These are phyloP conservation scores for Gallinago stenura DNA, from an alignment of 2,797 vertebrate genomes.

Conservation along the genomic window DNA sequence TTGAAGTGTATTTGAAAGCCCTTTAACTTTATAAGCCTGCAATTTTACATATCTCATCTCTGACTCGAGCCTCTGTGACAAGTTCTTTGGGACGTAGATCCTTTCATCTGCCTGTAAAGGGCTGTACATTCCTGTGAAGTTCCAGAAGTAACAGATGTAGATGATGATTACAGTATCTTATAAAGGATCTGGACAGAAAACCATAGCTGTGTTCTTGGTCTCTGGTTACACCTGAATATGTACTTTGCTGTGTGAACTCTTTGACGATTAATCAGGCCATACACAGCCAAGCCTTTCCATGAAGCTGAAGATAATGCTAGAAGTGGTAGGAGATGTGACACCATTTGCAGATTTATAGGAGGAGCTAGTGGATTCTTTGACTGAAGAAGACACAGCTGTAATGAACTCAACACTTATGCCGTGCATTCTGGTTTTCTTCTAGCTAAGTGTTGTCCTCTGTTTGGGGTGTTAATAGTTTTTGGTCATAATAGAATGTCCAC, in stretches of 20 bases:
- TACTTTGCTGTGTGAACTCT: neutral
- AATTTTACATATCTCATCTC: neutral
- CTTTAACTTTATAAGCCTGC: neutral
- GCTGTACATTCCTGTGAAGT: neutral
- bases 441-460: neutral
- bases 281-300: neutral
- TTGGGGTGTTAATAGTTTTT: neutral
- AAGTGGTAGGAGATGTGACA: neutral
- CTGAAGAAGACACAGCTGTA: neutral
- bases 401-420: neutral
- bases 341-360: neutral
- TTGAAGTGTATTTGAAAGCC: neutral
- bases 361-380: neutral
- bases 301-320: no score
- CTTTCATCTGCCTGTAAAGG: neutral
- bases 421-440: neutral
- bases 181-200: neutral
- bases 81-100: neutral
- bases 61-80: neutral
- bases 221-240: accelerated
- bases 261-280: neutral
- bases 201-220: neutral
- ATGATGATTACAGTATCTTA: accelerated
- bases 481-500: neutral
- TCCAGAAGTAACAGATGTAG: neutral